phyloP scores from a whole-genome alignment of 2,797 vertebrate genomes.

The Simalia tracyae region DNA sequence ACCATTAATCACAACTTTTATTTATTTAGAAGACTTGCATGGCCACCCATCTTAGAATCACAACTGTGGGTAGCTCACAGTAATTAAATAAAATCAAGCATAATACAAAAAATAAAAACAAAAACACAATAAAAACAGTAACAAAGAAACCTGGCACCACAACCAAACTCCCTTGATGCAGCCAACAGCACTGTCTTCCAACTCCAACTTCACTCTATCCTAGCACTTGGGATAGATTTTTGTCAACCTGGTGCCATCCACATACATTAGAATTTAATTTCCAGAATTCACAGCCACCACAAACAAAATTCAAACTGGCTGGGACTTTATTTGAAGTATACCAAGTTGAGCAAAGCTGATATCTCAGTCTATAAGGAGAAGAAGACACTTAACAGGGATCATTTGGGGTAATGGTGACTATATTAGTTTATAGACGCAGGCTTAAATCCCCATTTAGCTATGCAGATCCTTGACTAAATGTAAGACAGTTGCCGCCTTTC shows the following conservation, averaged over 20 bases:
- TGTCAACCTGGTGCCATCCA: neutral
- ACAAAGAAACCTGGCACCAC: neutral
- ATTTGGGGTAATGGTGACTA: neutral
- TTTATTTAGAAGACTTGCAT: neutral
- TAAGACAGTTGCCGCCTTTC: neutral
- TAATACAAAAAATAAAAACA: neutral
- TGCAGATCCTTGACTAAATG: neutral
- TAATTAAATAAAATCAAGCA: neutral
- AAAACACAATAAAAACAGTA: neutral
- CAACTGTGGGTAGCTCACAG: neutral
- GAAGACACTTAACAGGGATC: neutral
- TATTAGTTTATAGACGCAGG: too few relatives aligned
- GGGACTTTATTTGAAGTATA: neutral
- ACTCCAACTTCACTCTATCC: neutral
- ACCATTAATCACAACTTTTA: neutral
- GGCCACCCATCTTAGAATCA: neutral
- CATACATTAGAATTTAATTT: neutral
- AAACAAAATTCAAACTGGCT: neutral
- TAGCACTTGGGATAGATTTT: neutral
- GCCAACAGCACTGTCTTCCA: neutral
- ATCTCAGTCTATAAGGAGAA: neutral
- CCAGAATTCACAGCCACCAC: neutral
- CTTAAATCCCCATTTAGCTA: neutral
- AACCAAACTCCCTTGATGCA: neutral
- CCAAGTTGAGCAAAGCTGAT: neutral